Base-by-base conservation (phyloP, 2,113 vertebrate species). In the Indri indri region DNA sequence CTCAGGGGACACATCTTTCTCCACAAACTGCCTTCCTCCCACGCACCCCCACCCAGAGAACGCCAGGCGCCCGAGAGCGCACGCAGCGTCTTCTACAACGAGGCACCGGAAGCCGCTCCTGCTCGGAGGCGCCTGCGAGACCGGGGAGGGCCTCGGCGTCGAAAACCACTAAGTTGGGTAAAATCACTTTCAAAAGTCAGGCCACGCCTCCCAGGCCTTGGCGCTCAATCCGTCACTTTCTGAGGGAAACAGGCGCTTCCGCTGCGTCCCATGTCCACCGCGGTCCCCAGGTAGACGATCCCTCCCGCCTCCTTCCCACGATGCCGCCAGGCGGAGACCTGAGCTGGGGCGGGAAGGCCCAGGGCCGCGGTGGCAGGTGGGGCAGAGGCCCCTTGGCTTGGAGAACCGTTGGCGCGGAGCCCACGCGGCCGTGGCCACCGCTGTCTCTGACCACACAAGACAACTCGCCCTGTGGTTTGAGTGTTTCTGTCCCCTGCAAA, bases 11-110 rank as follows among this genome's bases (percentile, higher is more conserved):
- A 4, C 0, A 4, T 23, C 6, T 16, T 74, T 45, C 6, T 8
- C 61, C 40, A 74, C 40, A 32, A 2, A 9, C 63, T 59, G 40
- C 40, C 30, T 59, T 32, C 42, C 6, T 20, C 42, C 59, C n/a
- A 34, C n/a, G 13, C 2, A 18, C 5, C 71, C 17, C 0, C 4
- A 22, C 6, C 8, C 8, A 4, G 52, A 34, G 17, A 9, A 16
- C 16, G 13, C 16, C 30, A 8, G 30, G n/a, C 8, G 1, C 20
- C 63, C 52, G 3, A 5, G 6, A 4, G 68, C 9, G 18, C 14
- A 47, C 6, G 8, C 17, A 6, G 2, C 17, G 16, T 5, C 25
- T 13, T 16, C 17, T 20, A 22, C n/a, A 32, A 32, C 3, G 25
- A 52, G 22, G 68, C 25, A 16, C 12, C 18, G 3, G 42, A 30